Base-by-base conservation (phyloP, 2,888 invertebrate species). In the Ceramica pisi region DNA sequence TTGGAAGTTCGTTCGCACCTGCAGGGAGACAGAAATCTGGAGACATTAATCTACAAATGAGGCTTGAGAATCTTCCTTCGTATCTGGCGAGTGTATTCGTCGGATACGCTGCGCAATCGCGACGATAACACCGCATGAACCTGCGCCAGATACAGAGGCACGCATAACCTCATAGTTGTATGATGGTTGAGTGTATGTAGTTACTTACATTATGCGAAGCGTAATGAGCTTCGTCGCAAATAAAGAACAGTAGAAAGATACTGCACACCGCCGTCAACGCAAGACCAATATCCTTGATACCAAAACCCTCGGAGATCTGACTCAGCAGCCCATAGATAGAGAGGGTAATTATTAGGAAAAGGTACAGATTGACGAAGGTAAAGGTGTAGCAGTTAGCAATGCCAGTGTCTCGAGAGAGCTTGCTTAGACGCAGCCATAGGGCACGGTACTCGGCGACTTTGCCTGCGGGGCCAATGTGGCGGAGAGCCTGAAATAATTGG, bases 321-420 rank as follows among this genome's bases (percentile, higher is more conserved):
- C 97, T 97, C 89, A 98, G 95, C 2, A 98, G 92, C 0, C 98
- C 97, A 83, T 98, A 98, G 83, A 98, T 97, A 0, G 97, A 97
- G n/a, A 98, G 90, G 0, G 97, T 98, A 65, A 98, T 97, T 71
- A 97, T 97, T 16, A 97, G 96, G 87, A 98, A 98, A 16, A 98
- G 94, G 88, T 97, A 97, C 6, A 97, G 93, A 86, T 96, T 97
- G 70, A 97, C 93, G 84, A 97, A 97, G 3, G 97, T 97, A 79
- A 97, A 96, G 0, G 97, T 97, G 84, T 97, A 97, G 85, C 97
- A 97, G 82, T 97, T 96, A 4, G 97, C 97, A 57, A 97, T 96
- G 72, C 97, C 97, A 0, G 97, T 97, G 84, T 97, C 97, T 31
- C 97, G 93, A 0, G 97, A 97, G 14, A 97, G 93, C 90, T 97